Base-by-base conservation (phyloP, 2,113 vertebrate species). In the Lagenorhynchus albirostris region DNA sequence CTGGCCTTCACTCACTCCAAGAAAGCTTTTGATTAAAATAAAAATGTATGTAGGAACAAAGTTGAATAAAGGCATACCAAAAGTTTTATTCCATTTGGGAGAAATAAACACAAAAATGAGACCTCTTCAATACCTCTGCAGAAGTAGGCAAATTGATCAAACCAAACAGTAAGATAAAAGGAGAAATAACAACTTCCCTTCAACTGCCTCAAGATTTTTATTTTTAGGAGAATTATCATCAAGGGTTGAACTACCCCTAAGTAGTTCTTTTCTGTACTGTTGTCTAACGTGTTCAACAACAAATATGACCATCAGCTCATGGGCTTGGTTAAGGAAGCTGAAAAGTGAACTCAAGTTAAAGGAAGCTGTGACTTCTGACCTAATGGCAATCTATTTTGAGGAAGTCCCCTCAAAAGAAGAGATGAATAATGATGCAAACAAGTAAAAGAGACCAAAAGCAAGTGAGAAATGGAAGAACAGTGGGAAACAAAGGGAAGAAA, bases 21-120 rank as follows among this genome's bases (percentile, higher is more conserved):
- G 67, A 89, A 96, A 98, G 92, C 97, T 98, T 98, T 98, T 98
- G 95, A 98, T 98, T 31, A 82, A 98, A 98, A 96, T 79, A 97
- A 97, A 97, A 97, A 96, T 91, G 82, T 41, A 8, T 25, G 96
- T 92, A 97, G 92, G 62, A 96, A 20, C 62, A 71, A 96, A 96
- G 88, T 50, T 95, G 96, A 97, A 84, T 89, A 92, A 97, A 97
- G 68, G 53, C 74, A 38, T 58, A 89, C 36, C 81, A 50, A 44
- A 88, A 88, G 82, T 98, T 93, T 81, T 71, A 2, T 18, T 95
- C 87, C 76, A 41, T 82, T 97, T 76, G 93, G 84, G 53, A 97
- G 74, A 92, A 97, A 97, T 95, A 98, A 70, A 44, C 38, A 89
- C 80, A 89, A 96, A 73, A 81, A 97, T 96, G 44, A 97, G 96